phyloP scores from a whole-genome alignment of 2,888 invertebrate species.

The Sycophila texana region DNA sequence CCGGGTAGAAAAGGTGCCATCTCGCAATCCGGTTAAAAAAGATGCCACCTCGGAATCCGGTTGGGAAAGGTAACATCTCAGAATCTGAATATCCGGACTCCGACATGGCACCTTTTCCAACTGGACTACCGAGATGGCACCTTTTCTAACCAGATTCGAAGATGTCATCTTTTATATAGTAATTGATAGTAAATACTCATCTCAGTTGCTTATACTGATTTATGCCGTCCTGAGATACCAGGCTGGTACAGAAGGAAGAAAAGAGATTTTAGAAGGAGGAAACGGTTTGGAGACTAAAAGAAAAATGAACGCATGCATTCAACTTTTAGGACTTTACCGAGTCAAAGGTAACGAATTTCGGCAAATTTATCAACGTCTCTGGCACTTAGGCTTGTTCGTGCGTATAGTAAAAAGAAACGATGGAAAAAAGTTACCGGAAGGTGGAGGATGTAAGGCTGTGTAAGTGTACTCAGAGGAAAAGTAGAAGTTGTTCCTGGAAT shows the following conservation, averaged over 20 bases:
- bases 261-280: background rate
- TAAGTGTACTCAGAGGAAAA: no score
- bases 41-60: no score
- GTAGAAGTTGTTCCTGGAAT: background rate
- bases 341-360: conserved; percentile 25
- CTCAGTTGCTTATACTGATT: background rate
- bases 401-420: background rate
- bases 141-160: no score
- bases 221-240: background rate
- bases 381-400: conserved; percentile 9
- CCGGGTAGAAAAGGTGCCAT: no score
- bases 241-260: background rate
- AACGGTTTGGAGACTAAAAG: conserved; percentile 5
- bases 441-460: no score
- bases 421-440: background rate
- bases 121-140: no score
- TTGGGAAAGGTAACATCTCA: no score
- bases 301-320: conserved; percentile 10
- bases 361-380: conserved; percentile 29
- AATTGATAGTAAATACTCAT: conserved; percentile 31
- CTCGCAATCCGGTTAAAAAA: no score
- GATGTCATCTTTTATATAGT: no score
- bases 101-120: no score
- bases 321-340: conserved; percentile 42
- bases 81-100: no score